Conservation (phyloP, 2,113 vertebrate species). For the Tricholaema leucomelas region DNA sequence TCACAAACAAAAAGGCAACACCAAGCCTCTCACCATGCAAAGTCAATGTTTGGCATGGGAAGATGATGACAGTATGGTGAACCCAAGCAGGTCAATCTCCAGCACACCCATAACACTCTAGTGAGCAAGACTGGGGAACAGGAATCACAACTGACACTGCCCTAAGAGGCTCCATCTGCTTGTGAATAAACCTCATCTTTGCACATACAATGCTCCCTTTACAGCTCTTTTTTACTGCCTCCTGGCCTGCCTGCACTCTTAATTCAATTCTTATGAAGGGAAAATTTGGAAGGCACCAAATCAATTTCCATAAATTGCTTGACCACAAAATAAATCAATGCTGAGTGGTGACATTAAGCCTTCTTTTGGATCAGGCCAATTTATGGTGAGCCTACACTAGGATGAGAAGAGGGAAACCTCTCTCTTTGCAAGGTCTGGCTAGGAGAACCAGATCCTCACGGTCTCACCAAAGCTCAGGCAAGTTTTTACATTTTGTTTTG, state of each 20-base stretch:
- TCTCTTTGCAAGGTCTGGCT: not conserved
- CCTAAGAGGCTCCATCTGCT: not conserved
- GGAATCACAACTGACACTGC: not conserved
- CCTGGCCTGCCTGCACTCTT: not conserved
- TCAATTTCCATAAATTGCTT: not conserved
- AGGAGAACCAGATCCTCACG: not conserved
- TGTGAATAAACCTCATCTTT: not conserved
- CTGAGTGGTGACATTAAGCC: not conserved
- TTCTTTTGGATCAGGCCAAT: not conserved
- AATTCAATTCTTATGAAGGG: not conserved
- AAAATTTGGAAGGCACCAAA: not conserved
- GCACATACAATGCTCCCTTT: fast-evolving
- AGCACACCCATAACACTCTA: not conserved
- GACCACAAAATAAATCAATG: not conserved
- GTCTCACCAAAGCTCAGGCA: not conserved
- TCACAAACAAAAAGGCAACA: fast-evolving
- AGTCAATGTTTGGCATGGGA: not conserved
- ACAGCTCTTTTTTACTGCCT: not conserved
- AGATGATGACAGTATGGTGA: fast-evolving
- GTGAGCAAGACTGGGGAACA: not conserved
- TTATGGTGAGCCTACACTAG: not conserved
- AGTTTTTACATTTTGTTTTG: not conserved
- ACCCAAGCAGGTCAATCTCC: not conserved
- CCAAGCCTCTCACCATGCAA: not conserved
- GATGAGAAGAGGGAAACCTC: not conserved